A percentile compares a stretch with the other conserved stretches of the same genome.
Evolutionary conservation across 2,113 vertebrate species (phyloP).

Genomic region (Triplophysa dalaica): DNA sequence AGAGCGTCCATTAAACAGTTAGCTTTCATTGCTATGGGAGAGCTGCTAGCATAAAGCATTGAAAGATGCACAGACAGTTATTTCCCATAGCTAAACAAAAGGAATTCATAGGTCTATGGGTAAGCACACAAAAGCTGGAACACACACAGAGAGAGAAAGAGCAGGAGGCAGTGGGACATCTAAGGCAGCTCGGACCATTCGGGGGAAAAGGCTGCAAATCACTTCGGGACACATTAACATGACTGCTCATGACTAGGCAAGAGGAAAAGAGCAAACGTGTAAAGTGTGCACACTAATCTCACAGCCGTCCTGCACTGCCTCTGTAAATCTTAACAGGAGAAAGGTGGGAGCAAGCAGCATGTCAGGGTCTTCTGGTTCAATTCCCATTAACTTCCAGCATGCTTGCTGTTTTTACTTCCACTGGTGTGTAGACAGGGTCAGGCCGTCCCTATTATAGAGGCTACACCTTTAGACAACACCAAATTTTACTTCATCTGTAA

Average conservation of each 20-base stretch:
- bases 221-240: conserved; percentile 39
- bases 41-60: conserved; percentile 9
- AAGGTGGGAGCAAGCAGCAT: conserved; percentile 26
- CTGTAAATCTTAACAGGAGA: conserved; percentile 48
- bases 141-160: conserved; percentile 50
- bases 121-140: not conserved
- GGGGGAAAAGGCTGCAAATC: conserved; percentile 50
- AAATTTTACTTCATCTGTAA: too few relatives aligned
- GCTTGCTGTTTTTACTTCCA: conserved; percentile 38
- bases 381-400: conserved; percentile 51
- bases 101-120: not conserved
- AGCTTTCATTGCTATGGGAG: conserved; percentile 16
- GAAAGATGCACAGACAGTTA: not conserved
- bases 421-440: conserved; percentile 34
- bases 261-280: conserved; percentile 38
- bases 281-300: conserved; percentile 35
- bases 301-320: not conserved
- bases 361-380: conserved; percentile 41
- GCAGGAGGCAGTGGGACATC: not conserved
- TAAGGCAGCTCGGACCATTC: conserved; percentile 24
- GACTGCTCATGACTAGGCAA: conserved; percentile 29
- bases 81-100: conserved; percentile 33
- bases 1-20: not conserved
- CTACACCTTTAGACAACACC: too few relatives aligned
- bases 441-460: not conserved